A percentile compares a stretch with the other conserved stretches of the same genome.
Evolutionary conservation across 2,113 vertebrate genomes (phyloP).

Genomic region (Erinaceus europaeus): DNA sequence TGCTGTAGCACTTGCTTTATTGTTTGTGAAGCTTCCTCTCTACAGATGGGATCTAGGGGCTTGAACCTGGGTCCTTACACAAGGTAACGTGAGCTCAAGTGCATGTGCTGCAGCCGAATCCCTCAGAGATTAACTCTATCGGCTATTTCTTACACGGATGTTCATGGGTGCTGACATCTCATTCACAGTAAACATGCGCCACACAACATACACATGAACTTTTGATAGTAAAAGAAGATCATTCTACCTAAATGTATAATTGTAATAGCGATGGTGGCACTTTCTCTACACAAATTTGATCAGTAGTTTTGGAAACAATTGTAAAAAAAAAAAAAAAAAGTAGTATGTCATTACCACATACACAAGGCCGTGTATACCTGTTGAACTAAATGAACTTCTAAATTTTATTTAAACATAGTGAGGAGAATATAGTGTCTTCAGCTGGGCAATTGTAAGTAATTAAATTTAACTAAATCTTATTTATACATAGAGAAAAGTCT

Average conservation of each 20-base stretch:
- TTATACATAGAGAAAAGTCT: constrained; percentile 12
- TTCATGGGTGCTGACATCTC: background rate
- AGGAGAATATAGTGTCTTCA: constrained; percentile 30
- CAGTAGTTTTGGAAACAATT: background rate
- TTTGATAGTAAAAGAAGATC: background rate
- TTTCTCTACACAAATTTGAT: background rate
- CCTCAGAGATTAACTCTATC: too few relatives aligned
- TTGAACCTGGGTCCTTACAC: too few relatives aligned
- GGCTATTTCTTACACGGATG: background rate
- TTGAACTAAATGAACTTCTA: constrained; percentile 29
- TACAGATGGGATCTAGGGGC: too few relatives aligned
- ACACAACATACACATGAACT: background rate
- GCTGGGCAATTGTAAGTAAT: constrained; percentile 48
- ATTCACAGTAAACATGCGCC: background rate
- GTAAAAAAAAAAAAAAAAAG: too few relatives aligned
- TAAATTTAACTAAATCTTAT: constrained; percentile 47
- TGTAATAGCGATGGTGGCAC: background rate
- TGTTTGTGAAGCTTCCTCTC: too few relatives aligned
- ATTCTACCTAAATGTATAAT: background rate
- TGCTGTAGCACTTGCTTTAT: too few relatives aligned
- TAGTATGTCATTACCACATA: background rate
- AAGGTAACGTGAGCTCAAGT: too few relatives aligned
- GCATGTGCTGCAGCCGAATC: too few relatives aligned
- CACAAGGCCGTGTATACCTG: background rate
- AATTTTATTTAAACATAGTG: constrained; percentile 17